These are phyloP conservation scores for Catharus ustulatus DNA, from an alignment of 2,797 vertebrate genomes.

Conservation along the genomic window DNA sequence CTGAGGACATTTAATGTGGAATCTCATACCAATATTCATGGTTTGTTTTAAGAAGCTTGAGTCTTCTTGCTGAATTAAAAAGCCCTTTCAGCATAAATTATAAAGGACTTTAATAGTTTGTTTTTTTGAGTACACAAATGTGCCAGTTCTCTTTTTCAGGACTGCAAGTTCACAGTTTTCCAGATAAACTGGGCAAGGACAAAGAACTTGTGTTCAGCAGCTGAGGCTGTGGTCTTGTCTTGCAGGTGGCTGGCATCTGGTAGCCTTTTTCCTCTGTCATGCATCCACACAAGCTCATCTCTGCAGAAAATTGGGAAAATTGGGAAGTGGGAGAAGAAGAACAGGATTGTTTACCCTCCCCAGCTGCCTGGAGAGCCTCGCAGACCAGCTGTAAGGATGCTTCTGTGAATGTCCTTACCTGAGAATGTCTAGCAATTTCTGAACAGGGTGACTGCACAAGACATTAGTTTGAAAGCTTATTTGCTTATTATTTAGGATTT, in stretches of 20 bases:
- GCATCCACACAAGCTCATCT: conserved; percentile 81
- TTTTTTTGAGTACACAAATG: not conserved
- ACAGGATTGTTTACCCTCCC: conserved; percentile 84
- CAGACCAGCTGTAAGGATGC: conserved; percentile 87
- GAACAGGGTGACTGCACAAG: not conserved
- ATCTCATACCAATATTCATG: accelerated
- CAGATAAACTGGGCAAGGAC: not conserved
- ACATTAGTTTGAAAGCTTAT: not conserved
- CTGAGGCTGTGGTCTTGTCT: conserved; percentile 29
- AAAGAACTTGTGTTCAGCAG: not conserved
- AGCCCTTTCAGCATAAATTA: accelerated
- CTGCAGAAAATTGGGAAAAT: conserved; percentile 63
- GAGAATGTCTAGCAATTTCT: not conserved
- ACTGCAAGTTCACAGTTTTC: not conserved
- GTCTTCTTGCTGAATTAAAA: not conserved
- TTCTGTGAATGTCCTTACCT: not conserved
- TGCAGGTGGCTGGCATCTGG: conserved; percentile 65
- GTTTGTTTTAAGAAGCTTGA: not conserved
- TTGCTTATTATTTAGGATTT: not conserved
- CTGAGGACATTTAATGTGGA: not conserved
- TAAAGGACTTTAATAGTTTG: not conserved
- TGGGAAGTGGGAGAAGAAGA: conserved; percentile 89
- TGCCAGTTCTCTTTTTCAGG: not conserved
- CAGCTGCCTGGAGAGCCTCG: conserved; percentile 86
- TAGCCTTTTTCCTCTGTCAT: conserved; percentile 68